A percentile compares a stretch with the other conserved stretches of the same genome.
Evolutionary conservation across 2,113 vertebrate genomes (phyloP).

Genomic region (Silurus asotus): DNA sequence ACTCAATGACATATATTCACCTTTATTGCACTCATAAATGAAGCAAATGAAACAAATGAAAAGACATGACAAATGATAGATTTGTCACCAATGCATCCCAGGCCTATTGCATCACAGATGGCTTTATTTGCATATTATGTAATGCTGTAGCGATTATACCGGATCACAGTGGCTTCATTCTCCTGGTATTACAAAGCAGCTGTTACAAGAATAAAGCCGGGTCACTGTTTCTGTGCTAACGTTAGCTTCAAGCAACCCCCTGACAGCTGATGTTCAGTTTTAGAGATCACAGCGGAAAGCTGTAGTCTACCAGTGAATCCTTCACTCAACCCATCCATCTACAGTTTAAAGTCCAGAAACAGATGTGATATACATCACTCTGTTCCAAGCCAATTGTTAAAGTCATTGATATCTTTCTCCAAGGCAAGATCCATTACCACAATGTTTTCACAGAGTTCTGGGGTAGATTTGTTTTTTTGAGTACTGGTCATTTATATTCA

Average conservation of each 20-base stretch:
- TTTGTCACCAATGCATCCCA: background rate
- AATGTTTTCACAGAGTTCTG: background rate
- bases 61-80: background rate
- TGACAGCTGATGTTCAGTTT: slow-evolving; percentile 17
- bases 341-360: background rate
- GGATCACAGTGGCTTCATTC: slow-evolving; percentile 24
- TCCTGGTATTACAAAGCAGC: slow-evolving; percentile 23
- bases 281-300: background rate
- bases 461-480: slow-evolving; percentile 15
- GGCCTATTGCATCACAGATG: slow-evolving; percentile 11
- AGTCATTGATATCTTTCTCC: background rate
- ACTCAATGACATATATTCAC: background rate
- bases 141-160: background rate
- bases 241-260: background rate
- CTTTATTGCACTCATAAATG: background rate
- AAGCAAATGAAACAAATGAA: background rate
- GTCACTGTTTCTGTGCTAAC: slow-evolving; percentile 1
- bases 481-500: slow-evolving; percentile 46
- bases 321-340: background rate
- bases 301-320: background rate
- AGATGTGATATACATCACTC: background rate
- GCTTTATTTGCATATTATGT: slow-evolving; percentile 33
- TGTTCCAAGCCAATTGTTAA: slow-evolving; percentile 3
- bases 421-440: background rate
- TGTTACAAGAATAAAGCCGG: slow-evolving; percentile 14